phyloP scores from a whole-genome alignment of 2,888 invertebrate genomes.

The Slavum lentiscoides region DNA sequence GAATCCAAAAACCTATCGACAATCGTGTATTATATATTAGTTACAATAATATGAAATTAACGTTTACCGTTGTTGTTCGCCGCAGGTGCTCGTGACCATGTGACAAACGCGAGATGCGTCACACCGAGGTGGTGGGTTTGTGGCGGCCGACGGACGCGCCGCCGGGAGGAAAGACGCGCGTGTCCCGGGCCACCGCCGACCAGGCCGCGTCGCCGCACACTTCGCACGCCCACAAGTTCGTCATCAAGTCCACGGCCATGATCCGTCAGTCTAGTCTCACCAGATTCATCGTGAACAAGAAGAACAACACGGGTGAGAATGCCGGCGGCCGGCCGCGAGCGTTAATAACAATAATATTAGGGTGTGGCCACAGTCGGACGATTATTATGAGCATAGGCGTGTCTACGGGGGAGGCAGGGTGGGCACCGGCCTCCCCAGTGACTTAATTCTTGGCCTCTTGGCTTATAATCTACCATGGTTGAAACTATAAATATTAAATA shows the following conservation, averaged over 20 bases:
- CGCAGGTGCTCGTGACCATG: constrained; percentile 15
- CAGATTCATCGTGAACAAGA: constrained; percentile 65
- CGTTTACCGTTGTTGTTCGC: too few species aligned
- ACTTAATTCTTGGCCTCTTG: too few species aligned
- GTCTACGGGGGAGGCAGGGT: too few species aligned
- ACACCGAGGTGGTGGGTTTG: constrained; percentile 55
- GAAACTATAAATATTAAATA: too few species aligned
- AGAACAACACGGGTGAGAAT: constrained; percentile 60
- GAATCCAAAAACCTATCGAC: too few species aligned
- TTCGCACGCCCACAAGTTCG: constrained; percentile 59
- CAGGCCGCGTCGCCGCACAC: constrained; percentile 34
- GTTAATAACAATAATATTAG: too few species aligned
- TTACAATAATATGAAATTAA: too few species aligned
- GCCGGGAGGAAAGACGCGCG: constrained; percentile 54
- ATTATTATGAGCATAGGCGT: too few species aligned
- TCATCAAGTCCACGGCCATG: constrained; percentile 62
- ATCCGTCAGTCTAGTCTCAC: constrained; percentile 69
- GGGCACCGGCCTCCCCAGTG: too few species aligned
- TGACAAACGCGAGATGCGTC: constrained; percentile 52
- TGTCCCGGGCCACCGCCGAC: constrained; percentile 43
- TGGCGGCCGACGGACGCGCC: constrained; percentile 54
- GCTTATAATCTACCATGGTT: too few species aligned
- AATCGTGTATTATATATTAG: too few species aligned
- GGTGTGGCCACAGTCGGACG: too few species aligned
- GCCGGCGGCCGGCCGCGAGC: constrained; percentile 37